Evolutionary conservation across 2,888 invertebrate species (phyloP).

Genomic region (Galerucella nymphaeae): DNA sequence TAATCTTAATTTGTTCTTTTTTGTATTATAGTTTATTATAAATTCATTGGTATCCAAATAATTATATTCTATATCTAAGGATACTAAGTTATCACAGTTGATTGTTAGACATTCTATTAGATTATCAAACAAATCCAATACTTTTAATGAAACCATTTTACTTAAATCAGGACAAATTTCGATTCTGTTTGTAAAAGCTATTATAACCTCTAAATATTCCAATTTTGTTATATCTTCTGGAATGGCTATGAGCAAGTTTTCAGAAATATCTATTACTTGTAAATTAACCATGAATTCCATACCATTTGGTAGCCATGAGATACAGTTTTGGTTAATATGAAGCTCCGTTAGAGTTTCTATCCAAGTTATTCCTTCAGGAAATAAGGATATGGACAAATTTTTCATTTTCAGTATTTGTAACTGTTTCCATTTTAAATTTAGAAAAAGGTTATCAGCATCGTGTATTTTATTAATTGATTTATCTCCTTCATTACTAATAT

Average conservation of each 20-base stretch:
- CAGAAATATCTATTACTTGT: constrained; percentile 49
- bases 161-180: constrained; percentile 43
- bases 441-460: constrained; percentile 49
- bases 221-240: constrained; percentile 43
- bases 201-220: constrained; percentile 41
- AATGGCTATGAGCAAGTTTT: constrained; percentile 45
- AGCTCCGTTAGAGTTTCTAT: constrained; percentile 49
- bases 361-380: constrained; percentile 51
- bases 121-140: constrained; percentile 52
- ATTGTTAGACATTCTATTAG: constrained; percentile 35
- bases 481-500: constrained; percentile 49
- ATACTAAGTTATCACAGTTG: constrained; percentile 32
- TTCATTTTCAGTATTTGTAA: constrained; percentile 47
- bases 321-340: constrained; percentile 46
- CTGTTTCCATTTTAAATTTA: constrained; percentile 48
- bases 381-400: constrained; percentile 45
- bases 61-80: constrained; percentile 49
- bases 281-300: constrained; percentile 51
- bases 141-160: constrained; percentile 43
- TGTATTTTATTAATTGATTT: constrained; percentile 43
- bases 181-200: constrained; percentile 45
- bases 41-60: constrained; percentile 40
- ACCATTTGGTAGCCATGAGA: constrained; percentile 51
- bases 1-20: constrained; percentile 41
- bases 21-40: constrained; percentile 34